phyloP scores from a whole-genome alignment of 2,797 vertebrate genomes.

The Sebastes cheni region DNA sequence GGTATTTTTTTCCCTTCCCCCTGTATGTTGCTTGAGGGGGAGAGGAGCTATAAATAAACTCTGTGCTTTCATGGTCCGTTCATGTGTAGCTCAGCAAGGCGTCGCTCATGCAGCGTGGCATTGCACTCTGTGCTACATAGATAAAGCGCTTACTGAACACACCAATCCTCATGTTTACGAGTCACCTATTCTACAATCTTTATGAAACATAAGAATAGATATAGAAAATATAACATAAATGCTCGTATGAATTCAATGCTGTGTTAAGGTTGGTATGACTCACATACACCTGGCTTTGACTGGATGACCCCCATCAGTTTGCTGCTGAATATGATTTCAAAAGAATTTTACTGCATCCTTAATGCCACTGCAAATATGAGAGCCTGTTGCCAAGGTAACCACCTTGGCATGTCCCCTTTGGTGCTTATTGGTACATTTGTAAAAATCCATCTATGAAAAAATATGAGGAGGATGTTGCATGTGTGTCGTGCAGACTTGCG shows the following conservation, averaged over 20 bases:
- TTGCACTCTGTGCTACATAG: neutral
- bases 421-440: slow-evolving; percentile 14
- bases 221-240: neutral
- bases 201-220: neutral
- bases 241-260: neutral
- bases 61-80: slow-evolving; percentile 69
- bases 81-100: slow-evolving; percentile 70
- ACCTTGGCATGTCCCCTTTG: slow-evolving; percentile 54
- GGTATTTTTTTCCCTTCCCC: slow-evolving; percentile 40
- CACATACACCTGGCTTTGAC: slow-evolving; percentile 4
- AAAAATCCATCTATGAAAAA: slow-evolving; percentile 25
- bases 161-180: neutral
- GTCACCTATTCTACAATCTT: neutral
- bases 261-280: slow-evolving; percentile 27
- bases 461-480: neutral
- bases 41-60: slow-evolving; percentile 76
- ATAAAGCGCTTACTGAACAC: neutral
- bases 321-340: slow-evolving; percentile 36
- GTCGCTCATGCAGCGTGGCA: slow-evolving; percentile 52
- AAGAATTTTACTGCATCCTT: slow-evolving; percentile 38
- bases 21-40: slow-evolving; percentile 67
- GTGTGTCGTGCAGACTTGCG: neutral
- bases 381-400: slow-evolving; percentile 75
- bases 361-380: slow-evolving; percentile 36
- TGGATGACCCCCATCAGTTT: slow-evolving; percentile 24